Percentiles rank a stretch among this genome's conserved stretches.
Conservation (phyloP, 2,888 invertebrate genomes). For the Drosophila atroscutellata region DNA sequence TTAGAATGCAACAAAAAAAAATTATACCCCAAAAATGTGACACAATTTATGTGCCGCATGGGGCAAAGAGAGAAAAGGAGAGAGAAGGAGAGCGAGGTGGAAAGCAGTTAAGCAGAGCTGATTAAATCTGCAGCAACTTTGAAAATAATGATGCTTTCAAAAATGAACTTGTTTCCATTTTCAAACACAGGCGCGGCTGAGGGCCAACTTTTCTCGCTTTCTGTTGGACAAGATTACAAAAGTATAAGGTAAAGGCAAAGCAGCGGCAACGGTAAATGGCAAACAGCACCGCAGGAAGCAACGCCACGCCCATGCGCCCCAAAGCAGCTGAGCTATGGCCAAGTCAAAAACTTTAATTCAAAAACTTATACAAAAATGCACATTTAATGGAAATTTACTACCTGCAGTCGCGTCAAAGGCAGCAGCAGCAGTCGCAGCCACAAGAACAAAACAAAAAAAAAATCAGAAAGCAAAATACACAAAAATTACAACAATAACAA, state of each 20-base stretch:
- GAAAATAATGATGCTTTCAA: conserved; percentile 64
- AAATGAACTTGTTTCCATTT: conserved; percentile 71
- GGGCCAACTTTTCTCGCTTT: conserved; percentile 45
- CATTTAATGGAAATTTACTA: conserved; percentile 84
- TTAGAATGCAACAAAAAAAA: conserved; percentile 41
- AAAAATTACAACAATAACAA: conserved; percentile 21
- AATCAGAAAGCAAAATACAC: conserved; percentile 1
- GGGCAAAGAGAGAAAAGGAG: neutral
- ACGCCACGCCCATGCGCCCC: conserved; percentile 19
- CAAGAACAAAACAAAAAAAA: conserved; percentile 20
- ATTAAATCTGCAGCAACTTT: conserved; percentile 42
- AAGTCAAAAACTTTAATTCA: conserved; percentile 81
- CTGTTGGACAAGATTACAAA: conserved; percentile 80
- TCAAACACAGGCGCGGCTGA: conserved; percentile 13
- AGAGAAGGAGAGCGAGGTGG: neutral
- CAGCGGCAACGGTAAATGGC: conserved; percentile 29
- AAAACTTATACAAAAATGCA: conserved; percentile 83
- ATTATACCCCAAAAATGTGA: conserved; percentile 7
- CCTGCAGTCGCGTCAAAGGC: conserved; percentile 72
- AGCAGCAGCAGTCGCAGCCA: conserved; percentile 27
- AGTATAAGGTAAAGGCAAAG: conserved; percentile 60
- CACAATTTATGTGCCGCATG: conserved; percentile 46
- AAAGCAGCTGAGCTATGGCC: conserved; percentile 60
- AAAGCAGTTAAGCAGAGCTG: conserved; percentile 8
- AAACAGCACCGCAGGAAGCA: conserved; percentile 47